phyloP scores from a whole-genome alignment of 2,113 vertebrate species.

The Salminus brasiliensis region DNA sequence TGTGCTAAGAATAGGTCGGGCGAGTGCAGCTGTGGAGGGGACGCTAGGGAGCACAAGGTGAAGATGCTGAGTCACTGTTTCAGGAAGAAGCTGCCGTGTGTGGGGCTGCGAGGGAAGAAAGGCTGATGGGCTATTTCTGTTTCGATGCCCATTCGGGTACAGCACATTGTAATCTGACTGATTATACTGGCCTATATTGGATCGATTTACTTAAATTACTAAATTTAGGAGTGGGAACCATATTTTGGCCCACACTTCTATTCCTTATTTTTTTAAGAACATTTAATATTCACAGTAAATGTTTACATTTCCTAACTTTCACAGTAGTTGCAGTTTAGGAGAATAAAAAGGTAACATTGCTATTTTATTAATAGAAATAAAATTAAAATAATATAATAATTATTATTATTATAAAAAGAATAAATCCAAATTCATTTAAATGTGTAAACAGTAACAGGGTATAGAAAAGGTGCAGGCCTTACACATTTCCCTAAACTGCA shows the following conservation, averaged over 20 bases:
- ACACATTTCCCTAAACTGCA: no score
- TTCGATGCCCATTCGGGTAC: not conserved
- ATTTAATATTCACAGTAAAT: no score
- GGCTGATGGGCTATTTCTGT: not conserved
- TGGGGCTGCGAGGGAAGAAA: not conserved
- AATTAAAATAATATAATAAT: no score
- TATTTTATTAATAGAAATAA: no score
- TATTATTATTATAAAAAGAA: no score
- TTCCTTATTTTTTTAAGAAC: no score
- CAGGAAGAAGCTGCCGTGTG: conserved; percentile 5
- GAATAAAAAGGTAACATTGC: not conserved
- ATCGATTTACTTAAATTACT: not conserved
- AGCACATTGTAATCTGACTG: not conserved
- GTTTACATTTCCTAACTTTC: no score
- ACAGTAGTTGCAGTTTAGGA: not conserved
- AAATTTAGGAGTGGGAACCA: not conserved
- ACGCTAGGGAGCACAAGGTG: not conserved
- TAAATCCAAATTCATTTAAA: no score
- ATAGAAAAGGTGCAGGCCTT: no score
- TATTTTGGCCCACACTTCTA: no score
- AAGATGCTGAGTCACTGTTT: conserved; percentile 51
- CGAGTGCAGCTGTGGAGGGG: not conserved
- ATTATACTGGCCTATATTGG: conserved; percentile 3
- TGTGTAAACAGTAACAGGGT: no score
- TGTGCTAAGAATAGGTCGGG: not conserved